Base-by-base conservation (phyloP, 2,888 invertebrate species). In the Lomographa bimaculata region DNA sequence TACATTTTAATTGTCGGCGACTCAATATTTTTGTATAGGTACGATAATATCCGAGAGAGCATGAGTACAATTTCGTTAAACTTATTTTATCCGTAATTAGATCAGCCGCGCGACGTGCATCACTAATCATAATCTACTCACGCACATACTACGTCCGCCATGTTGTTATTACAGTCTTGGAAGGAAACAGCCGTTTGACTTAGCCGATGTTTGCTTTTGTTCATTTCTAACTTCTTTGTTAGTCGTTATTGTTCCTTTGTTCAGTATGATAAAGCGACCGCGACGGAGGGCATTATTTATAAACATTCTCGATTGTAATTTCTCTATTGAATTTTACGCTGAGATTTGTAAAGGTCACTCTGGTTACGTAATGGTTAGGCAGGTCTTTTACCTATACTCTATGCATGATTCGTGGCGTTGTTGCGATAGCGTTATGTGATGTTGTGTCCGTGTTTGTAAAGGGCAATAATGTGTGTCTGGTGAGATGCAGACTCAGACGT, bases 171-270 rank as follows among this genome's bases (percentile, higher is more conserved):
- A 69, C 70, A 37, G 34, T 64, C 68, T 69, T 72, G 68, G 66
- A 77, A 74, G 76, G 77, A 80, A 84, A 77, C 71, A 61, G 73
- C 64, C 67, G 71, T 74, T 76, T 68, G 69, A 73, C 71, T 75
- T 58, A 60, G 25, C 20, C 69, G 64, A 66, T 79, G 73, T 78
- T 79, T 79, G 75, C 74, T 76, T 81, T 81, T 80, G 79, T 80
- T 79, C 69, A 73, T 79, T 79, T 76, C 76, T 78, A 74, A 78
- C 77, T 77, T 79, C 78, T 81, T 83, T 81, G 78, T 80, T 72
- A 67, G 65, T 67, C 59, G 63, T 74, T 74, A 78, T 79, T 79
- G 78, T 82, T 80, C 79, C 72, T 79, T 84, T 83, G 81, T 83
- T 81, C 71, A 24, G 64, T 59, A 58, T 67, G 67, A 74, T 78